phyloP scores from a whole-genome alignment of 2,888 invertebrate genomes.

The Amblyjoppa fuscipennis region DNA sequence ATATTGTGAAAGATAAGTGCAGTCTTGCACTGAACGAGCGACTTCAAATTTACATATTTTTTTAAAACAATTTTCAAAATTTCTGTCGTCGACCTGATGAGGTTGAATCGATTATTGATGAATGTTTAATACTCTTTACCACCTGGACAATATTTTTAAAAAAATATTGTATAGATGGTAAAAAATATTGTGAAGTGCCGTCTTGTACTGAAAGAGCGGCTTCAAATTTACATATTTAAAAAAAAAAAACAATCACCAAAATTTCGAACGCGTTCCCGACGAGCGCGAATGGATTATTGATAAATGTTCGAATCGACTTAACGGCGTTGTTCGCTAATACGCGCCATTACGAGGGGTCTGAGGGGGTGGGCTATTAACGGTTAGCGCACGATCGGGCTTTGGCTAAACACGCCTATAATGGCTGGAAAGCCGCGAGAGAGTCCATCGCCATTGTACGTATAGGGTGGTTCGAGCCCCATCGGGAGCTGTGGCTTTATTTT shows the following conservation, averaged over 20 bases:
- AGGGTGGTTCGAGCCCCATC: not conserved
- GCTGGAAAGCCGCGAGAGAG: slow-evolving; percentile 22
- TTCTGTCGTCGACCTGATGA: not conserved
- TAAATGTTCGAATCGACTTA: slow-evolving; percentile 30
- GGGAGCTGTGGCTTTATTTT: slow-evolving; percentile 20
- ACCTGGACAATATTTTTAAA: no score
- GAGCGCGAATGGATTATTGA: slow-evolving; percentile 29
- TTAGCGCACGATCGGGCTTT: slow-evolving; percentile 41
- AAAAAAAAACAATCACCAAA: not conserved
- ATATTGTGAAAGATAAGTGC: not conserved
- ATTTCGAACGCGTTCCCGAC: not conserved
- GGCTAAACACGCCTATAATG: slow-evolving; percentile 45
- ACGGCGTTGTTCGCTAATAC: slow-evolving; percentile 42
- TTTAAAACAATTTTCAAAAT: no score
- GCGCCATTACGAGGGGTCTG: slow-evolving; percentile 19
- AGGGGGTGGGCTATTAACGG: slow-evolving; percentile 21
- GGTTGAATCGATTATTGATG: slow-evolving; percentile 30
- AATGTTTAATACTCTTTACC: not conserved
- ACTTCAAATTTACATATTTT: no score
- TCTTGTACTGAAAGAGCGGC: not conserved
- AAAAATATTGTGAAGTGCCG: not conserved
- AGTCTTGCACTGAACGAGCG: no score
- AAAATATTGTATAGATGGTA: no score
- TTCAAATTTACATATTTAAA: not conserved
- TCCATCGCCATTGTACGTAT: slow-evolving; percentile 3